Evolutionary conservation across 30 jellyfish, hydroid and myxozoan genomes (phyloP).

Genomic region (Hydractinia echinata): DNA sequence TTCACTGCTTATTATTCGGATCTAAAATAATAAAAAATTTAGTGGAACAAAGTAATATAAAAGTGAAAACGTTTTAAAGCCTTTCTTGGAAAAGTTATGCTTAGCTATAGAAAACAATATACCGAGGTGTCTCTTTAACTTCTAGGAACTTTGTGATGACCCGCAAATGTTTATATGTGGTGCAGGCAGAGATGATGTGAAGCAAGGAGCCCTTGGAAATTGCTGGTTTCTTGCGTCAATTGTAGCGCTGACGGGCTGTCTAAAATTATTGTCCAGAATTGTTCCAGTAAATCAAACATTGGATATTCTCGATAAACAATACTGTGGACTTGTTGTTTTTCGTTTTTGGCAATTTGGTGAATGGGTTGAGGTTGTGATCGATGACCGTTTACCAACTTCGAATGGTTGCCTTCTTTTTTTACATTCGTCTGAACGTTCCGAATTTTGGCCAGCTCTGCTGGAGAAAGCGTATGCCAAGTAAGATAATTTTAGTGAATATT

Average conservation of each 20-base stretch:
- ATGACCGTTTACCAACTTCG: slow-evolving; percentile 87
- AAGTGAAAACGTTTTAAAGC: too few species aligned
- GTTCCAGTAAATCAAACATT: slow-evolving; percentile 87
- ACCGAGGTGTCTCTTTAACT: neutral
- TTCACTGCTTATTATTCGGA: too few species aligned
- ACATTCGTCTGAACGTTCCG: slow-evolving; percentile 80
- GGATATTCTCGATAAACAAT: slow-evolving; percentile 17
- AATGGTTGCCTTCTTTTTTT: slow-evolving; percentile 68
- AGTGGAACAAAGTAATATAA: too few species aligned
- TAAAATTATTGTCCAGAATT: slow-evolving; percentile 59
- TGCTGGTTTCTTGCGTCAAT: slow-evolving; percentile 93
- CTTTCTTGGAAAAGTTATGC: neutral
- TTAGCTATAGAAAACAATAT: neutral
- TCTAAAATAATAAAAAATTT: too few species aligned
- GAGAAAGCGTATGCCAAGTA: slow-evolving; percentile 95
- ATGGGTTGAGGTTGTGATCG: slow-evolving; percentile 89
- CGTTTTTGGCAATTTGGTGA: slow-evolving; percentile 94
- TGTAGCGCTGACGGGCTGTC: slow-evolving; percentile 65
- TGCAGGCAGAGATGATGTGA: slow-evolving; percentile 85
- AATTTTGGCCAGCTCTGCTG: slow-evolving; percentile 85
- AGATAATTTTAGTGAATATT: neutral
- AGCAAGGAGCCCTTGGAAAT: slow-evolving; percentile 94
- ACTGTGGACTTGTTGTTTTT: slow-evolving; percentile 73
- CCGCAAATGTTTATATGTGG: slow-evolving; percentile 93
- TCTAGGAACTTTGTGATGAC: slow-evolving; percentile 55